phyloP scores from a whole-genome alignment of 2,888 invertebrate genomes.

The Hymenopus coronatus region DNA sequence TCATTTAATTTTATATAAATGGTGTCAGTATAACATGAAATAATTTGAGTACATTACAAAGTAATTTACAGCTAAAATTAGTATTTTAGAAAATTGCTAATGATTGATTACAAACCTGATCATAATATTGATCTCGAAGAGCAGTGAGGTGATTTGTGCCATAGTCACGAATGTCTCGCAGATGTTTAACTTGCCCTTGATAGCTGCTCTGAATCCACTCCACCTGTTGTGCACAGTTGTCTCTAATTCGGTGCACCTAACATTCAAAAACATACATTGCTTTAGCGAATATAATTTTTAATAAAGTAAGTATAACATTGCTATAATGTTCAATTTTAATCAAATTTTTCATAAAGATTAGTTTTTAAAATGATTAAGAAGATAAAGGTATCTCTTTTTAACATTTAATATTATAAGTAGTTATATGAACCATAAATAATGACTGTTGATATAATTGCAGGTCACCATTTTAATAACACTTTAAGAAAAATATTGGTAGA shows the following conservation, averaged over 20 bases:
- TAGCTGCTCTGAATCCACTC: conserved; percentile 93
- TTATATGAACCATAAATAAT: too few species aligned
- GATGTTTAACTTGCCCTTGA: conserved; percentile 79
- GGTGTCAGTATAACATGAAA: not conserved
- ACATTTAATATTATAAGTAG: too few species aligned
- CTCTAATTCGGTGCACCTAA: conserved; percentile 84
- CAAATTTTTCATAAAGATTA: too few species aligned
- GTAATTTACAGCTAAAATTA: not conserved
- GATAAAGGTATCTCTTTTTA: too few species aligned
- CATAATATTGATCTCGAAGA: conserved; percentile 86
- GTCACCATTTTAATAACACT: too few species aligned
- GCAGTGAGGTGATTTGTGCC: conserved; percentile 84
- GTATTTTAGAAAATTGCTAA: too few species aligned
- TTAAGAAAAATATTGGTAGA: too few species aligned
- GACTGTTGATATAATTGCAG: too few species aligned
- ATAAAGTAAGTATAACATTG: too few species aligned
- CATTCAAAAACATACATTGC: not conserved
- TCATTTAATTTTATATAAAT: too few species aligned
- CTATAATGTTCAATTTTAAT: too few species aligned
- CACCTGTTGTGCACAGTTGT: conserved; percentile 91
- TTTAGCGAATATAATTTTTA: not conserved
- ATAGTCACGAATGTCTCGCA: conserved; percentile 86
- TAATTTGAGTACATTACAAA: not conserved
- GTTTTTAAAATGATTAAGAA: too few species aligned
- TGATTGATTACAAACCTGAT: conserved; percentile 65